Percentiles rank a stretch among this genome's conserved stretches.
phyloP scores from a whole-genome alignment of 2,888 invertebrate genomes.

The Ophion costatus region DNA sequence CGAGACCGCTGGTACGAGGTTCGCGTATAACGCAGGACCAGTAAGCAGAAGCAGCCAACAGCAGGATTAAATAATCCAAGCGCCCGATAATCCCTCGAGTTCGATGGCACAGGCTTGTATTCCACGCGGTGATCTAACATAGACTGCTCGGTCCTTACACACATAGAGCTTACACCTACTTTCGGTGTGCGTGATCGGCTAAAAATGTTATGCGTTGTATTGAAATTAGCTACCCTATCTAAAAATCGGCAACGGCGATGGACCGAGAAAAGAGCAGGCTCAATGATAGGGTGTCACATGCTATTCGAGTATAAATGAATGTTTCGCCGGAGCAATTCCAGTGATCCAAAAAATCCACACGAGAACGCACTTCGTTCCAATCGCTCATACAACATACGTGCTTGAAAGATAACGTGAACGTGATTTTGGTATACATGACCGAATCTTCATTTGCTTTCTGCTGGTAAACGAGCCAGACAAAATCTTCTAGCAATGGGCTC shows the following conservation, averaged over 20 bases:
- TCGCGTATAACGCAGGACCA: constrained; percentile 62
- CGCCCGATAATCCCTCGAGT: constrained; percentile 68
- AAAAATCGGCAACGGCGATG: background rate
- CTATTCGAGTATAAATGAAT: too few species aligned
- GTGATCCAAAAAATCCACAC: background rate
- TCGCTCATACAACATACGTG: background rate
- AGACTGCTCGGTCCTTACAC: constrained; percentile 7
- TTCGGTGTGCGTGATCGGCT: background rate
- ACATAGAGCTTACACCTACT: constrained; percentile 17
- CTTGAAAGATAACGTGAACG: constrained; percentile 1
- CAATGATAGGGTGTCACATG: too few species aligned
- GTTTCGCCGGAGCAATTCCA: too few species aligned
- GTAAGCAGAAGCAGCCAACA: constrained; percentile 49
- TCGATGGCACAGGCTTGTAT: constrained; percentile 61
- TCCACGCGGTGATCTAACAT: constrained; percentile 46
- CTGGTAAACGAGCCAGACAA: background rate
- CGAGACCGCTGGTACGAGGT: constrained; percentile 56
- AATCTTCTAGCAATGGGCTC: constrained; percentile 20
- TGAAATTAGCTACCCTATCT: background rate
- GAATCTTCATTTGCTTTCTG: constrained; percentile 11
- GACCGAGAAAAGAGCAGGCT: too few species aligned
- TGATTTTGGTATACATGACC: constrained; percentile 4
- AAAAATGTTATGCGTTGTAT: background rate
- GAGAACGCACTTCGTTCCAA: background rate
- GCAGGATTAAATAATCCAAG: constrained; percentile 74